A percentile compares a stretch with the other conserved stretches of the same genome.
Conservation (phyloP, 1,140 invertebrate species). For the Dendrolimus punctatus region DNA sequence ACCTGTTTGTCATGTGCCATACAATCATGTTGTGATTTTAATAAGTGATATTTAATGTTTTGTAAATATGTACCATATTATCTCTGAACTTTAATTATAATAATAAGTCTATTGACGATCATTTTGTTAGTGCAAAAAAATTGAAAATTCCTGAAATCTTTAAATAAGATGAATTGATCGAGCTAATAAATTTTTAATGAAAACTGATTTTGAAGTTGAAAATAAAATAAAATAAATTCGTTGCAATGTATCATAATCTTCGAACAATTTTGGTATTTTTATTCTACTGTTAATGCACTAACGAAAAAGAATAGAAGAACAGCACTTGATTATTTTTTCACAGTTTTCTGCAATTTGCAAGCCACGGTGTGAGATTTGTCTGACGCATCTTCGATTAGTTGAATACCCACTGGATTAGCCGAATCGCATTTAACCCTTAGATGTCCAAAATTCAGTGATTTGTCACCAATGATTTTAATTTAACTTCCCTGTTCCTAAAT, state of each 20-base stretch:
- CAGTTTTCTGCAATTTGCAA: slow-evolving; percentile 36
- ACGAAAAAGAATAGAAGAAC: background rate
- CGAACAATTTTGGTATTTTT: too few species aligned
- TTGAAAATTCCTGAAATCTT: too few species aligned
- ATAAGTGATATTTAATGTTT: slow-evolving; percentile 70
- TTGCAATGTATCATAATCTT: too few species aligned
- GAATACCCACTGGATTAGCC: slow-evolving; percentile 48
- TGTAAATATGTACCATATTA: slow-evolving; percentile 70
- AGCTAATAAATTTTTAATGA: too few species aligned
- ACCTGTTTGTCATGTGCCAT: slow-evolving; percentile 67
- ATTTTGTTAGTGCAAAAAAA: too few species aligned
- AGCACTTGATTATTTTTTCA: slow-evolving; percentile 8
- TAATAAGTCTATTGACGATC: slow-evolving; percentile 7
- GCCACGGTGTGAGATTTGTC: slow-evolving; percentile 27
- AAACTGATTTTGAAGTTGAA: too few species aligned
- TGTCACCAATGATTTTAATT: slow-evolving; percentile 66
- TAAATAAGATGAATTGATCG: too few species aligned
- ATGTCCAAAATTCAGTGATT: slow-evolving; percentile 66
- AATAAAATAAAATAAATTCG: too few species aligned
- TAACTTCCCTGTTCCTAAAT: slow-evolving; percentile 65
- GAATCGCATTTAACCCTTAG: slow-evolving; percentile 35
- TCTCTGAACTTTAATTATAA: slow-evolving; percentile 12
- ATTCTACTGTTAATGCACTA: too few species aligned
- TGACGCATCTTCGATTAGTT: slow-evolving; percentile 59
- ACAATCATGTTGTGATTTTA: slow-evolving; percentile 68